A percentile compares a stretch with the other conserved stretches of the same genome.
Conservation (phyloP, 1,140 invertebrate species). For the Mamestra configurata region DNA sequence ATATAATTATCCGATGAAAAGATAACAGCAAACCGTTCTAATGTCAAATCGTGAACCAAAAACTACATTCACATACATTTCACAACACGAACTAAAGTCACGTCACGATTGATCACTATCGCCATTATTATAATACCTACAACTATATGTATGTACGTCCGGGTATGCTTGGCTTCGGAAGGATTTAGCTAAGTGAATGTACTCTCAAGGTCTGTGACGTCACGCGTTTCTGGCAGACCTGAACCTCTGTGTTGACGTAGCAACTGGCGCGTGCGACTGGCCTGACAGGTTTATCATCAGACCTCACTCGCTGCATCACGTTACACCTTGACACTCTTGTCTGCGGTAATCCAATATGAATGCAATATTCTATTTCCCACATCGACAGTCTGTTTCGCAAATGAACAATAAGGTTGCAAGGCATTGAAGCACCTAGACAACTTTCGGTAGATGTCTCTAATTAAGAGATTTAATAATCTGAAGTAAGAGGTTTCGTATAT, state of each 20-base stretch:
- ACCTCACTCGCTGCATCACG: slow-evolving; percentile 60
- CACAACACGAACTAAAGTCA: slow-evolving; percentile 32
- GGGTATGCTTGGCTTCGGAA: slow-evolving; percentile 35
- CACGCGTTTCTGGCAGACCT: background rate
- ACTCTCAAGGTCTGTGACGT: slow-evolving; percentile 54
- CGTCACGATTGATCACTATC: slow-evolving; percentile 38
- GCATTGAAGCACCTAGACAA: background rate
- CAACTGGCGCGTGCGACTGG: slow-evolving; percentile 2
- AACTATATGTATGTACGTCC: slow-evolving; percentile 17
- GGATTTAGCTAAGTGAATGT: slow-evolving; percentile 53
- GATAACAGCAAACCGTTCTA: slow-evolving; percentile 24
- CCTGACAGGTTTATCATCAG: slow-evolving; percentile 1
- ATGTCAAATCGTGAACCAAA: slow-evolving; percentile 32
- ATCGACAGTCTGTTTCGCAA: slow-evolving; percentile 60
- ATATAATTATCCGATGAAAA: slow-evolving; percentile 9
- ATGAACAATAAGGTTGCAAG: slow-evolving; percentile 26
- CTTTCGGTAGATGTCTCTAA: background rate
- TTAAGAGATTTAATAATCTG: too few relatives aligned
- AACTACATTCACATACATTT: slow-evolving; percentile 42
- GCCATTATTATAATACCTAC: slow-evolving; percentile 13
- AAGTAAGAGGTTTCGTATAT: too few relatives aligned
- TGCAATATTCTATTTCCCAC: slow-evolving; percentile 61
- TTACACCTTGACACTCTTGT: slow-evolving; percentile 75
- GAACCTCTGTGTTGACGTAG: slow-evolving; percentile 15
- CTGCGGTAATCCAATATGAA: slow-evolving; percentile 73